Evolutionary conservation across 2,113 vertebrate genomes (phyloP).

Genomic region (Brienomyrus brachyistius): DNA sequence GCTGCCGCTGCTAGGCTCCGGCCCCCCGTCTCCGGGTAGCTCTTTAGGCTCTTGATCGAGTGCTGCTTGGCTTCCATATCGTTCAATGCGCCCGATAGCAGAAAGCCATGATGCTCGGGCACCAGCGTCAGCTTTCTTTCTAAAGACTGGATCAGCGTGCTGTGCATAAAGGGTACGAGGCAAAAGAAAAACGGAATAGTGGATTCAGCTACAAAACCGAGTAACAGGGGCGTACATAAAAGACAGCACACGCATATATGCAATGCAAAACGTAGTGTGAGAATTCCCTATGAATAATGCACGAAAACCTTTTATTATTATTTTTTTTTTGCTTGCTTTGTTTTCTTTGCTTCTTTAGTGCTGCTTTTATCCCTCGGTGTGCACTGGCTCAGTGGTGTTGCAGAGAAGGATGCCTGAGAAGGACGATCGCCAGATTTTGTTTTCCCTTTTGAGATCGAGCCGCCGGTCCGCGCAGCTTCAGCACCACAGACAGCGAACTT

Average conservation of each 20-base stretch:
- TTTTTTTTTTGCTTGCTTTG: slow-evolving; percentile 1
- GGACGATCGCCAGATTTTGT: slow-evolving; percentile 31
- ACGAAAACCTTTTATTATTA: not conserved
- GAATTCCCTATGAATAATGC: not conserved
- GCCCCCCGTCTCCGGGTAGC: slow-evolving; percentile 64
- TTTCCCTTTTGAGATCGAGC: slow-evolving; percentile 27
- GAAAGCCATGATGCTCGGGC: slow-evolving; percentile 66
- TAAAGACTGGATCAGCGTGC: slow-evolving; percentile 54
- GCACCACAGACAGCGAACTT: slow-evolving; percentile 71
- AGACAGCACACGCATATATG: not conserved
- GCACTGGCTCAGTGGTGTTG: slow-evolving; percentile 40
- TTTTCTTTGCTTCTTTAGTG: not conserved
- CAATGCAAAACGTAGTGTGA: not conserved
- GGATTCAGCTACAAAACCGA: slow-evolving; percentile 11
- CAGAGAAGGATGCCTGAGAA: slow-evolving; percentile 42
- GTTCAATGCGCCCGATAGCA: slow-evolving; percentile 54
- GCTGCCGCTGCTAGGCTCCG: slow-evolving; percentile 65
- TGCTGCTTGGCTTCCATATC: slow-evolving; percentile 68
- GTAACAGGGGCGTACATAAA: not conserved
- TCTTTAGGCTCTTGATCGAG: slow-evolving; percentile 60
- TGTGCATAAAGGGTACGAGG: slow-evolving; percentile 63
- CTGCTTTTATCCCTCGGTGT: slow-evolving; percentile 21
- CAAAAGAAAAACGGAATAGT: slow-evolving; percentile 31
- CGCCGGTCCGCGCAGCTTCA: slow-evolving; percentile 68
- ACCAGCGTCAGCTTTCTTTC: slow-evolving; percentile 49